Conservation (phyloP, 2,888 invertebrate species). For the Copidosoma aretas region DNA sequence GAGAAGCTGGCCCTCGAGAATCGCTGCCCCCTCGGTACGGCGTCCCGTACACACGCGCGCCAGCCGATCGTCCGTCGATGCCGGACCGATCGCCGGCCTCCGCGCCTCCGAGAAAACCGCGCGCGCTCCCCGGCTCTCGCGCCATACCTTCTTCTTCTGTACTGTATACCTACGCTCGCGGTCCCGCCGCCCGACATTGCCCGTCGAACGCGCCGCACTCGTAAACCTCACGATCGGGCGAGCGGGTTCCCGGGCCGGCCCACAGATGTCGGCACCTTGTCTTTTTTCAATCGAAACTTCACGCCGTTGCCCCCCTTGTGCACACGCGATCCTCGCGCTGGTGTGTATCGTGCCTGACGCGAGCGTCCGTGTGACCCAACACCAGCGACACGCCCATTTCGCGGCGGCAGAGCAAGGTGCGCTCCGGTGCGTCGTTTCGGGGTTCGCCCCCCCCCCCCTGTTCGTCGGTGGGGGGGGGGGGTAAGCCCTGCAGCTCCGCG, state of each 20-base stretch:
- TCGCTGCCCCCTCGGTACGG: slow-evolving; percentile 43
- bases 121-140: not conserved
- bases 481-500: too few relatives aligned
- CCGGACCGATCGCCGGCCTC: slow-evolving; percentile 24
- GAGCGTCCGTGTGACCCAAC: not conserved
- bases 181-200: slow-evolving; percentile 15
- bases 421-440: slow-evolving; percentile 14
- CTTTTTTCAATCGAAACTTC: slow-evolving; percentile 17
- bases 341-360: slow-evolving; percentile 17
- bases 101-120: not conserved
- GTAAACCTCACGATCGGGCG: not conserved
- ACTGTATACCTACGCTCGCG: not conserved
- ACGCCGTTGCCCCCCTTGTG: slow-evolving; percentile 18
- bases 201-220: slow-evolving; percentile 25
- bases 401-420: not conserved
- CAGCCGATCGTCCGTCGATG: slow-evolving; percentile 58
- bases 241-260: slow-evolving; percentile 52
- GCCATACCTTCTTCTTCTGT: not conserved
- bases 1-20: slow-evolving; percentile 48
- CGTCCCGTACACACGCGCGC: slow-evolving; percentile 38
- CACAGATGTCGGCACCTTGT: slow-evolving; percentile 60
- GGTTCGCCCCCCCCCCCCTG: slow-evolving; percentile 35
- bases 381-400: not conserved
- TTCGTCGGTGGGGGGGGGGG: too few relatives aligned
- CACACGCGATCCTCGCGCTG: slow-evolving; percentile 27